Percentiles rank a stretch among this genome's conserved stretches.
Conservation (phyloP, 2,113 vertebrate species). For the Connochaetes taurinus region DNA sequence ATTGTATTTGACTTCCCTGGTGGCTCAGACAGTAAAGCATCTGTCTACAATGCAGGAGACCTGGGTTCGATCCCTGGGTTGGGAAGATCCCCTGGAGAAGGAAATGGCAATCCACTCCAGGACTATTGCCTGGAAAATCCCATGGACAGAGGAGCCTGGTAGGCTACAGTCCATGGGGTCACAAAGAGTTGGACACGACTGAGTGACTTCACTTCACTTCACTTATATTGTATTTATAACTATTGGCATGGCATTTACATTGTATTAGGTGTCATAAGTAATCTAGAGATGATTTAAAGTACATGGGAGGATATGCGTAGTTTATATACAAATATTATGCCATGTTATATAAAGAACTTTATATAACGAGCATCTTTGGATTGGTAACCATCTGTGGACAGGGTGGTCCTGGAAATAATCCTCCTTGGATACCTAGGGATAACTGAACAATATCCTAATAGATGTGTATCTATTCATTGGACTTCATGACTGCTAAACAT, state of each 20-base stretch:
- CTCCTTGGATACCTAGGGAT: background rate
- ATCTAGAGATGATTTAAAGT: background rate
- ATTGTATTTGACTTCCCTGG: too few relatives aligned
- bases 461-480: rapidly evolving
- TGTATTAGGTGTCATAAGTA: background rate
- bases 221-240: background rate
- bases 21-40: too few relatives aligned
- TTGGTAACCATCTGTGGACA: background rate
- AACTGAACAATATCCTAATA: too few relatives aligned
- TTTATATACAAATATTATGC: background rate
- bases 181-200: too few relatives aligned
- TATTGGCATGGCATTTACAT: background rate
- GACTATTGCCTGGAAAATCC: too few relatives aligned
- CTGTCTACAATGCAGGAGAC: too few relatives aligned
- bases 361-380: background rate
- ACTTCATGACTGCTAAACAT: background rate
- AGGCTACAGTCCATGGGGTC: too few relatives aligned
- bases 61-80: too few relatives aligned
- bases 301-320: background rate
- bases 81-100: too few relatives aligned
- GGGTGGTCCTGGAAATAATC: background rate
- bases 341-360: background rate
- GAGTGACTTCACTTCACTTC: too few relatives aligned
- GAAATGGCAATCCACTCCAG: too few relatives aligned
- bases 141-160: too few relatives aligned